Base-by-base conservation (phyloP, 2,888 invertebrate species). In the Lordiphosa andalusiaca region DNA sequence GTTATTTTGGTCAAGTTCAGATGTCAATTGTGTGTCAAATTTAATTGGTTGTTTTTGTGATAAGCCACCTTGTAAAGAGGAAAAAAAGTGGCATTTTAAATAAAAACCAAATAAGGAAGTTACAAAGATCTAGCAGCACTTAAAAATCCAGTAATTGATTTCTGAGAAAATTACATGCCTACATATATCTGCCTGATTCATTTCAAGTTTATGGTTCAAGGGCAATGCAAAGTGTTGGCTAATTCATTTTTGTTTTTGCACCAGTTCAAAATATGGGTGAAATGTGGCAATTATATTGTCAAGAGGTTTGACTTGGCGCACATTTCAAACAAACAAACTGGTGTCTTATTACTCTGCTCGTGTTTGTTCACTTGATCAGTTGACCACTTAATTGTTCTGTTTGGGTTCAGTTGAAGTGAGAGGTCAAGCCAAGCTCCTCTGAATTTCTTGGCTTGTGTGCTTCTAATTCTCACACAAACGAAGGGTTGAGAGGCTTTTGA, bases 11-110 rank as follows among this genome's bases (percentile, higher is more conserved):
- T 30, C 38, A 12, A 41, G 60, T 52, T 61, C 52, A 61, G 52
- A 47, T 59, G 60, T 61, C 59, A 61, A 61, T 42, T 47, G 47
- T 52, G 60, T 52, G 59, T 61, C 52, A 59, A 59, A 38, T 61
- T 61, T 61, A 61, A 61, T 58, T 61, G 59, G 41, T 47, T 59
- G 52, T 47, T 48, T 61, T 61, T 48, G 59, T 46, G 25, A 30
- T 21, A 13, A n/a, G 6, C 36, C 19, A 30, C 23, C 38, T 53
- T 60, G 47, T 53, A 7, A 35, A 60, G 35, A 60, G 48, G 56
- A 60, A 42, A 53, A 53, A 58, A 47, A 30, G 4, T 41, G 61
- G 41, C 42, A 41, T 35, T 38, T 41, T 13, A 41, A 41, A 35
- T 46, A 48, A 60, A 36, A 40, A 51, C 46, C 61, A 53, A 53